Evolutionary conservation across 2,888 invertebrate genomes (phyloP), one percentile per base, ranked within the genome.

Genomic region (Prenolepis imparis): DNA sequence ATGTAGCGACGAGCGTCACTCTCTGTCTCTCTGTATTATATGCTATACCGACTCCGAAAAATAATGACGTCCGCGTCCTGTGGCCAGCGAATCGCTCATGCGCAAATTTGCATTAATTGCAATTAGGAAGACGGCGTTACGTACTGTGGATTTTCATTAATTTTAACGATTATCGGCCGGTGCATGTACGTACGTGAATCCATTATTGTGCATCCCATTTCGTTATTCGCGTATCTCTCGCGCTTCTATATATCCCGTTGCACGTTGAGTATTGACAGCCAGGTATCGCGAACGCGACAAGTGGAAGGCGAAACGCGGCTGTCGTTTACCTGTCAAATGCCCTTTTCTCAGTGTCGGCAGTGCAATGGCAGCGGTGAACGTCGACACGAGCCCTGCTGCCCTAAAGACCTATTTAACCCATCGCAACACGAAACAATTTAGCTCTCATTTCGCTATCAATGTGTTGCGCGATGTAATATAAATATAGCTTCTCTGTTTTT

Each of bases 51-150:
- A 44, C 12, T 12, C 24, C 28, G n/a, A 61, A 63, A 59, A 70
- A 80, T 59, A 80, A 80, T 70, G n/a, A 52, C 24, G 57, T 39
- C 15, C 68, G 9, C 68, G 48, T 28, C 28, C 8, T 52, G 68
- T 24, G 44, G 5, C 70, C 24, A 59, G 18, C 70, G 36, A 57
- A 44, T 44, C 44, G 48, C 18, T 61, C 59, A 59, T 36, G 78
- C 36, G 59, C 21, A 24, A 80, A 70, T 80, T 59, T 70, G 36
- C 78, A 67, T 80, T 68, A 80, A 70, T 80, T 80, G 78, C 78
- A 80, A 80, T 80, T 80, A 80, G 70, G 18, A n/a, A 36, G 57
- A 32, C 70, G n/a, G 24, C 59, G 70, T 68, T 32, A 57, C 39
- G 67, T 68, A 67, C 32, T 24, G 48, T 24, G 70, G 44, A 80